Evolutionary conservation across 2,797 vertebrate species (phyloP).

Genomic region (Echiichthys vipera): DNA sequence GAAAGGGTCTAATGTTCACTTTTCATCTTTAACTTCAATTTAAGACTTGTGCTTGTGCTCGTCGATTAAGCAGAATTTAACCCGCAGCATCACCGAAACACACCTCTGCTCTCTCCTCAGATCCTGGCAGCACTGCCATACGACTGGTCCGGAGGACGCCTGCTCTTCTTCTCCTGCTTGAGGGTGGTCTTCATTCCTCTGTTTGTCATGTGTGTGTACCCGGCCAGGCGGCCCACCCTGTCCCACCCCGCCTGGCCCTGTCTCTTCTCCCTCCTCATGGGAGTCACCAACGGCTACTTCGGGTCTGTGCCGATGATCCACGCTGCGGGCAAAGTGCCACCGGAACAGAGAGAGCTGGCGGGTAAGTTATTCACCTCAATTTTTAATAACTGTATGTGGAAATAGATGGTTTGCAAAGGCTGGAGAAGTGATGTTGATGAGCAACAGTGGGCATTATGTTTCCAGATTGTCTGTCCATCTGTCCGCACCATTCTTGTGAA

Average conservation of each 20-base stretch:
- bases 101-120: slow-evolving; percentile 71
- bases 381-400: not conserved
- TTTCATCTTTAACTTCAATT: not conserved
- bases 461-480: too few species aligned
- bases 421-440: not conserved
- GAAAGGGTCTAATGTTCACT: not conserved
- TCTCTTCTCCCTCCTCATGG: slow-evolving; percentile 97
- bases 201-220: slow-evolving; percentile 96
- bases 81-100: not conserved
- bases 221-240: slow-evolving; percentile 87
- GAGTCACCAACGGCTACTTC: slow-evolving; percentile 96
- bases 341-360: slow-evolving; percentile 94
- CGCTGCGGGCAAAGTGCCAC: slow-evolving; percentile 93
- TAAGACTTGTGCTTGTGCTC: not conserved
- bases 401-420: too few species aligned
- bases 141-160: slow-evolving; percentile 92
- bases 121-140: slow-evolving; percentile 95
- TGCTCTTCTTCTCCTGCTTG: slow-evolving; percentile 93
- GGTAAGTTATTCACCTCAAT: slow-evolving; percentile 77
- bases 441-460: too few species aligned
- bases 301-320: slow-evolving; percentile 99
- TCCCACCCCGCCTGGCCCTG: slow-evolving; percentile 97
- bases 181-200: slow-evolving; percentile 96
- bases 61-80: not conserved
- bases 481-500: too few species aligned